These are phyloP conservation scores for Nyleta sp. DNA, from an alignment of 2,888 invertebrate genomes.

Conservation along the genomic window DNA sequence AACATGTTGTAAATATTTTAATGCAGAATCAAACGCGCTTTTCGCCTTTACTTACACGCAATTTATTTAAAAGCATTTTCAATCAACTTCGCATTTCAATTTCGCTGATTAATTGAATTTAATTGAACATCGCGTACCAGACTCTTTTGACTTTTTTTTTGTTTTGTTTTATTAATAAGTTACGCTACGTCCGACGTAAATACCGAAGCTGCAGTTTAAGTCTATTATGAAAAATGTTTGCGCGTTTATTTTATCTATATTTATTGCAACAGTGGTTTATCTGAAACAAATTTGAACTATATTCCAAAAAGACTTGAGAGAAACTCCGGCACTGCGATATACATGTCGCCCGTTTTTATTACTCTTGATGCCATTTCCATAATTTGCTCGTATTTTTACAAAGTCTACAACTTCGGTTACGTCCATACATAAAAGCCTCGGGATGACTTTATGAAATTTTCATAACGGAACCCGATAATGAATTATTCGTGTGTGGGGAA, in stretches of 20 bases:
- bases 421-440: slow-evolving; percentile 1
- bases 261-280: slow-evolving; percentile 13
- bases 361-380: slow-evolving; percentile 22
- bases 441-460: slow-evolving; percentile 21
- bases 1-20: too few relatives aligned
- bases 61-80: too few relatives aligned
- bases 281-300: slow-evolving; percentile 4
- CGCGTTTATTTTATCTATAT: background rate
- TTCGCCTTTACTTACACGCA: too few relatives aligned
- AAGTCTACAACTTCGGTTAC: slow-evolving; percentile 26
- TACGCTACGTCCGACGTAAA: too few relatives aligned
- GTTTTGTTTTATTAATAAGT: too few relatives aligned
- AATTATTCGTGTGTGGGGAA: slow-evolving; percentile 7
- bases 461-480: slow-evolving; percentile 20
- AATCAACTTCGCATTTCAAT: too few relatives aligned
- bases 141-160: too few relatives aligned
- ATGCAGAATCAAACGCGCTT: too few relatives aligned
- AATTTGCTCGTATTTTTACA: slow-evolving; percentile 31
- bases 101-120: too few relatives aligned
- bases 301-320: background rate
- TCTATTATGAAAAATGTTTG: background rate
- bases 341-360: slow-evolving; percentile 30
- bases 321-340: slow-evolving; percentile 11
- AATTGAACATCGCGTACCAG: too few relatives aligned
- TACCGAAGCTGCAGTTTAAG: background rate